Evolutionary conservation across 2,888 invertebrate species (phyloP).

Genomic region (Perdita meconis): DNA sequence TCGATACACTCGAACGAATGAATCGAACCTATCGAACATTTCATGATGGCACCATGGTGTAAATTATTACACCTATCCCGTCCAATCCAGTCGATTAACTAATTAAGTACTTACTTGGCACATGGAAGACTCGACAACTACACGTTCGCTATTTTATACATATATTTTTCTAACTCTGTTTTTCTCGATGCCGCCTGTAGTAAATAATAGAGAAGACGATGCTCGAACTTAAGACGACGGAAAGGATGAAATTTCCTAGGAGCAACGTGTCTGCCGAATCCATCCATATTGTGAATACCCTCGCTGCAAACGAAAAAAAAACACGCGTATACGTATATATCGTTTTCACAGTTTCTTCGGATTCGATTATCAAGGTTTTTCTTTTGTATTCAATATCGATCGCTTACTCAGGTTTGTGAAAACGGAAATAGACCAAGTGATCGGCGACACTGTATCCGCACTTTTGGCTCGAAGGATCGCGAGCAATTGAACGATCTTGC

Average conservation of each 20-base stretch:
- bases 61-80: too few relatives aligned
- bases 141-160: background rate
- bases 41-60: too few relatives aligned
- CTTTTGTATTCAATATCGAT: background rate
- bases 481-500: conserved; percentile 91
- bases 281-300: conserved; percentile 91
- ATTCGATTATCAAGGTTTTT: background rate
- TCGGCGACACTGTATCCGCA: conserved; percentile 91
- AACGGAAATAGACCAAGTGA: conserved; percentile 93
- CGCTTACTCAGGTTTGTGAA: conserved; percentile 92
- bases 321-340: background rate
- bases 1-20: too few relatives aligned
- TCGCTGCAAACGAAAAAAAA: conserved; percentile 86
- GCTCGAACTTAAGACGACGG: conserved; percentile 88
- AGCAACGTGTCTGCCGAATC: conserved; percentile 91
- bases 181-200: conserved; percentile 85
- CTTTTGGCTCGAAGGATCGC: conserved; percentile 90
- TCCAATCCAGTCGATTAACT: too few relatives aligned
- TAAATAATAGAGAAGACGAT: conserved; percentile 90
- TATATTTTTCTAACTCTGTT: conserved; percentile 71
- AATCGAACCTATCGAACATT: too few relatives aligned
- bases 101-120: too few relatives aligned
- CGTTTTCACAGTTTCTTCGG: background rate
- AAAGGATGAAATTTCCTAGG: conserved; percentile 90
- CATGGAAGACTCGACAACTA: conserved; percentile 6